Conservation (phyloP, 1,140 invertebrate species). For the Coenobita brevimanus region DNA sequence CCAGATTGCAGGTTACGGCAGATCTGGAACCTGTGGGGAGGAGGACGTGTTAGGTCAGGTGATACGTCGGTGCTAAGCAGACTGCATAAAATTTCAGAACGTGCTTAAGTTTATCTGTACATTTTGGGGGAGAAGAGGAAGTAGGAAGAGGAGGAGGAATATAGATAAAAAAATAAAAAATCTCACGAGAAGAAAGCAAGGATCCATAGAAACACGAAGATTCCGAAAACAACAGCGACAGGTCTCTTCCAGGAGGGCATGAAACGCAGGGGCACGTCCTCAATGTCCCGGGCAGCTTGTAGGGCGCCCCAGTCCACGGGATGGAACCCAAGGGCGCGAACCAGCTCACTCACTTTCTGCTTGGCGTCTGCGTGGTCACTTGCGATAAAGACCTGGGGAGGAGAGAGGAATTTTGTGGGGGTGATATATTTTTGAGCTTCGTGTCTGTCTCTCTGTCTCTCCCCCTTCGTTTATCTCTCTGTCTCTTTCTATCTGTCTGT, state of each 20-base stretch:
- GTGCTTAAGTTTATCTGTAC: too few relatives aligned
- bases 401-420: neutral
- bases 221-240: slow-evolving; percentile 63
- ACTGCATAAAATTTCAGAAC: too few relatives aligned
- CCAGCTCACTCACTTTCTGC: slow-evolving; percentile 49
- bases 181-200: slow-evolving; percentile 68
- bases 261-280: slow-evolving; percentile 68
- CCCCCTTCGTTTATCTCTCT: too few relatives aligned
- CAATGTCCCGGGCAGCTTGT: slow-evolving; percentile 68
- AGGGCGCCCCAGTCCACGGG: slow-evolving; percentile 69
- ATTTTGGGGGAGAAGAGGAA: too few relatives aligned
- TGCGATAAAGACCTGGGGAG: slow-evolving; percentile 69
- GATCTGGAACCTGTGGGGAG: slow-evolving; percentile 69
- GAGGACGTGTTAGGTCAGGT: too few relatives aligned
- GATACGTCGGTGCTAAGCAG: too few relatives aligned
- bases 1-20: slow-evolving; percentile 62
- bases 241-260: slow-evolving; percentile 70
- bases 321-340: slow-evolving; percentile 67
- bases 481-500: too few relatives aligned
- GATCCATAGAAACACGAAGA: slow-evolving; percentile 69
- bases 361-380: slow-evolving; percentile 64
- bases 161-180: slow-evolving; percentile 11
- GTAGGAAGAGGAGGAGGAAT: too few relatives aligned
- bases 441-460: slow-evolving; percentile 55
- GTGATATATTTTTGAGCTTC: neutral